These are phyloP conservation scores for Eolophus roseicapilla DNA, from an alignment of 2,113 vertebrate species.

Conservation along the genomic window DNA sequence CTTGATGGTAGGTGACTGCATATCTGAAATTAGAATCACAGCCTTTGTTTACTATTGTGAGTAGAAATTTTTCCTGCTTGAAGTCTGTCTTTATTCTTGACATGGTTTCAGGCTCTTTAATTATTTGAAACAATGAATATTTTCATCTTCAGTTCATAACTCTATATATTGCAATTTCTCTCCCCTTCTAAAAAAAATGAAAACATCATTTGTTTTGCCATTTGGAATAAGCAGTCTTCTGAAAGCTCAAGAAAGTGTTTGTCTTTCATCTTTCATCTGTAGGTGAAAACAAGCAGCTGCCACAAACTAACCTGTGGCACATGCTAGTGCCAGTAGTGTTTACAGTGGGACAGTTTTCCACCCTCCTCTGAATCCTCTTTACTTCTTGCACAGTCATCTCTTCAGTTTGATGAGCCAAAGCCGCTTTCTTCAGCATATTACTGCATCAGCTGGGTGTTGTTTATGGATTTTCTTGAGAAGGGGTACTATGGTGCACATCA, in stretches of 20 bases:
- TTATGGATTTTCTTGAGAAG: not conserved
- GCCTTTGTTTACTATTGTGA: not conserved
- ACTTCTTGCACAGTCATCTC: not conserved
- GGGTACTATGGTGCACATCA: accelerated
- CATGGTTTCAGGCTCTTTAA: not conserved
- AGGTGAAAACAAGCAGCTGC: not conserved
- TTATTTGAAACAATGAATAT: not conserved
- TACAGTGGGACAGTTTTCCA: not conserved
- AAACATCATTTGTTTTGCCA: not conserved
- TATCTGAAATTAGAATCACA: not conserved
- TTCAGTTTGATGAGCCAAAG: not conserved
- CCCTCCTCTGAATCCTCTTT: not conserved
- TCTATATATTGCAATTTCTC: not conserved
- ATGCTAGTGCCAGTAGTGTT: not conserved
- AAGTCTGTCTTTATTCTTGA: not conserved
- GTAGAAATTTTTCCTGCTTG: not conserved
- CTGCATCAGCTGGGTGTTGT: not conserved
- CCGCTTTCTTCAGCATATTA: not conserved
- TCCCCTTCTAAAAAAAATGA: not conserved
- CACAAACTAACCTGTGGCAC: not conserved
- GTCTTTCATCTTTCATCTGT: not conserved
- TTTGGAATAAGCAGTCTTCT: not conserved
- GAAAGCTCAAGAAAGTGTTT: not conserved
- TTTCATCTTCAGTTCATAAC: not conserved
- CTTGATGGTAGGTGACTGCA: not conserved